Percentiles rank a stretch among this genome's conserved stretches.
phyloP scores from a whole-genome alignment of 2,888 invertebrate species.

The Globia sparganii region DNA sequence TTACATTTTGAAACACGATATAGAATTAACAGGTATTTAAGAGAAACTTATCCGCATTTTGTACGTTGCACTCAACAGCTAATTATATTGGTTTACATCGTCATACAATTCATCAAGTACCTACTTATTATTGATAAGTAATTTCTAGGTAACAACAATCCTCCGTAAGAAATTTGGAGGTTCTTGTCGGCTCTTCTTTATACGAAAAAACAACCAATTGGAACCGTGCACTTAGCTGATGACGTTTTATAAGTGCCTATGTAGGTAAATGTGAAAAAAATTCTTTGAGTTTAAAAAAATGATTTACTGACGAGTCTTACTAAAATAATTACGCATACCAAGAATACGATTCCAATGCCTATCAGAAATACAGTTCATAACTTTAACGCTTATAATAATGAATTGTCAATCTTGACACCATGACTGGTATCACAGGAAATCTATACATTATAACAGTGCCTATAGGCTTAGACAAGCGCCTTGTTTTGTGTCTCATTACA shows the following conservation, averaged over 20 bases:
- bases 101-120: not conserved
- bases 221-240: not conserved
- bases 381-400: not conserved
- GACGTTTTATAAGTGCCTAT: not conserved
- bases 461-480: slow-evolving; percentile 5
- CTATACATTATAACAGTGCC: slow-evolving; percentile 2
- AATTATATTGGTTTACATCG: not conserved
- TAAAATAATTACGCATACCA: not conserved
- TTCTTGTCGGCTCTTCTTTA: not conserved
- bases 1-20: slow-evolving; percentile 22
- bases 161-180: not conserved
- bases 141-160: not conserved
- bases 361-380: not conserved
- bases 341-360: not conserved
- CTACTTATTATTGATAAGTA: not conserved
- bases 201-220: not conserved
- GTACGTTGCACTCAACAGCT: not conserved
- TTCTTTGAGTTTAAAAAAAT: not conserved
- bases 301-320: not conserved
- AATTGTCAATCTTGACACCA: not conserved
- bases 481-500: slow-evolving; percentile 11
- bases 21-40: slow-evolving; percentile 46
- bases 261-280: not conserved
- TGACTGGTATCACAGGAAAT: slow-evolving; percentile 16
- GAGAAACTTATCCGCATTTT: slow-evolving; percentile 28